Evolutionary conservation across 2,113 vertebrate species (phyloP), one percentile per base, ranked within the genome.

Genomic region (Mobula birostris): DNA sequence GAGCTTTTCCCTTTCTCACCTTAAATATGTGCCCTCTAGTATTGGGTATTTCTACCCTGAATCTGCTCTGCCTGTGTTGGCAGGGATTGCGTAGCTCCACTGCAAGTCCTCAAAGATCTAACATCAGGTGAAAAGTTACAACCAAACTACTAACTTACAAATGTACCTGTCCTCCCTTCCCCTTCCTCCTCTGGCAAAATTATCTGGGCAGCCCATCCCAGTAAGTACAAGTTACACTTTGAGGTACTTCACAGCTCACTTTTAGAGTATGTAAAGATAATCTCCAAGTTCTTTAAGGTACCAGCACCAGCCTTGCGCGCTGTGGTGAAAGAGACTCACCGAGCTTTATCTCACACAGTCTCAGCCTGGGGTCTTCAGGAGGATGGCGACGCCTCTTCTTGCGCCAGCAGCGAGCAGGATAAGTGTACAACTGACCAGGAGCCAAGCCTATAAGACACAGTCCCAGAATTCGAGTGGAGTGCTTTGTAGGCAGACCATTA

Each of bases 361-460:
- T 97, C 95, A 99, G 96, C 92, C 98, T 97, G 40, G 98, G 97
- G 94, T 99, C 98, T 94, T 98, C 97, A 85, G 98, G 96, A 1
- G 97, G 97, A 95, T 98, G 98, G 94, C 99, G 97, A 95, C 98
- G 97, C 95, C 98, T 98, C 96, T 99, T 99, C 96, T 99, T 99
- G 79, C 98, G 98, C 98, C 98, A 99, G 96, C 98, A 99, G 94
- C 98, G 98, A 94, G 98, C 98, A n/a, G 98, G 98, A 95, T 99
- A 99, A 0, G 98, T 99, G 95, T 99, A 99, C 95, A 99, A 97
- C 96, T 99, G 98, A 94, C 98, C 98, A 0, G 98, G 97, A 94
- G 98, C 97, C 74, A 98, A 96, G 63, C 98, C 98, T 99, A 48
- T 19, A 72, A 70, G 36, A 74, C 9, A 74, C 40, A 21, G 21